phyloP scores from a whole-genome alignment of 2,113 vertebrate species.

The Bubalus kerabau region DNA sequence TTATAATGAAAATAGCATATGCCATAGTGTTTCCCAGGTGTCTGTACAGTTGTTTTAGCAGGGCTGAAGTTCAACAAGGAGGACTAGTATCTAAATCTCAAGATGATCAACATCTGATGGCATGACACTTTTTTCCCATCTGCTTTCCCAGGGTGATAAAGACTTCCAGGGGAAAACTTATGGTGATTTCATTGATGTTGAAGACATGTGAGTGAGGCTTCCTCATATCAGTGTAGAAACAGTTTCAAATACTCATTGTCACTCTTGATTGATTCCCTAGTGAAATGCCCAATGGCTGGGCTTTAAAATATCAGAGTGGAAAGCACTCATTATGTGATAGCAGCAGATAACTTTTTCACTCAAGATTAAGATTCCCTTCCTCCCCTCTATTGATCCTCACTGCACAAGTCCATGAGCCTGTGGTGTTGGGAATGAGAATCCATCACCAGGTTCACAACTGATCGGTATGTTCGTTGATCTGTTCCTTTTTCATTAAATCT shows the following conservation, averaged over 20 bases:
- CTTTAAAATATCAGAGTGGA: background rate
- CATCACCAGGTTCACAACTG: rapidly evolving
- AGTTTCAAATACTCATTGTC: background rate
- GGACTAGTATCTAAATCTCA: background rate
- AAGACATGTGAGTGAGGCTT: background rate
- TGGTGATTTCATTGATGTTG: background rate
- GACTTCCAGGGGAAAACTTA: background rate
- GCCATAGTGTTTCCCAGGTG: too few relatives aligned
- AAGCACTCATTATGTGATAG: background rate
- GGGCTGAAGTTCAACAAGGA: background rate
- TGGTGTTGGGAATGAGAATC: background rate
- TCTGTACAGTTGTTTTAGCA: background rate
- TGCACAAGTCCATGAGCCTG: background rate
- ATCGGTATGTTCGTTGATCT: background rate
- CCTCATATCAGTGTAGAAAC: too few relatives aligned
- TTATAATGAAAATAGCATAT: background rate
- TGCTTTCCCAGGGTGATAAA: background rate
- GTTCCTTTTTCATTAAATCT: background rate
- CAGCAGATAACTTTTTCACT: background rate
- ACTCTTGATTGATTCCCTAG: background rate
- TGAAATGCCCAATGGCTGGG: background rate
- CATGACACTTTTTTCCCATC: background rate
- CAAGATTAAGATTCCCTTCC: background rate
- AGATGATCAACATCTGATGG: background rate
- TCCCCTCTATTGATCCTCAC: background rate